A percentile compares a stretch with the other conserved stretches of the same genome.
These are phyloP conservation scores for Willowsia nigromaculata DNA, from an alignment of 2,888 invertebrate species.

Conservation along the genomic window DNA sequence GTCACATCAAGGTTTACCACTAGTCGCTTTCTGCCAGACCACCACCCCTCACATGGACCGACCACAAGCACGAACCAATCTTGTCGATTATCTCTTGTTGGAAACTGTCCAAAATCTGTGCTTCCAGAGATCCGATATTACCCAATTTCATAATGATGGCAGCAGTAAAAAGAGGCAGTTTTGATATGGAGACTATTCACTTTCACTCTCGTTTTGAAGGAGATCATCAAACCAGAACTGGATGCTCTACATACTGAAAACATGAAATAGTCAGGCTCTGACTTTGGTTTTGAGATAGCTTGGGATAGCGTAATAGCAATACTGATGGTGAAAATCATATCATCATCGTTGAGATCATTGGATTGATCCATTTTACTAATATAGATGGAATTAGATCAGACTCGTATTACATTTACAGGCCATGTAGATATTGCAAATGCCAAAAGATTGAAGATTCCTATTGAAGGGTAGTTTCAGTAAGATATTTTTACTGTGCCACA, in stretches of 20 bases:
- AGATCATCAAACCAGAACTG: neutral
- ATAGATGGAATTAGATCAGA: neutral
- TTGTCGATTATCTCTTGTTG: neutral
- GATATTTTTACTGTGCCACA: too few species aligned
- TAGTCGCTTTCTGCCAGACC: too few species aligned
- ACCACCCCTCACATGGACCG: neutral
- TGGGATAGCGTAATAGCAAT: neutral
- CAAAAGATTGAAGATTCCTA: neutral
- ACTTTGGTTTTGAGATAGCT: neutral
- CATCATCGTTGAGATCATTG: neutral
- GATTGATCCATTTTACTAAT: slow-evolving; percentile 2
- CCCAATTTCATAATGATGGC: neutral
- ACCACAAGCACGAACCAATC: neutral
- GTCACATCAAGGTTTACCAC: slow-evolving; percentile 27
- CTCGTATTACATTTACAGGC: neutral
- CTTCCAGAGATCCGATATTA: neutral
- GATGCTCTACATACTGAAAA: too few species aligned
- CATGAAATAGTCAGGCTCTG: neutral
- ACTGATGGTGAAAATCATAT: neutral
- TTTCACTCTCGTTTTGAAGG: neutral
- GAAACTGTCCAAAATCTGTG: slow-evolving; percentile 1
- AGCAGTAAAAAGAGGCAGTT: neutral
- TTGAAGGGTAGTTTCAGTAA: neutral
- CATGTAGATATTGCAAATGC: neutral
- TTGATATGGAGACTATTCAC: neutral